phyloP scores from a whole-genome alignment of 2,113 vertebrate species.

The Urocolius indicus region DNA sequence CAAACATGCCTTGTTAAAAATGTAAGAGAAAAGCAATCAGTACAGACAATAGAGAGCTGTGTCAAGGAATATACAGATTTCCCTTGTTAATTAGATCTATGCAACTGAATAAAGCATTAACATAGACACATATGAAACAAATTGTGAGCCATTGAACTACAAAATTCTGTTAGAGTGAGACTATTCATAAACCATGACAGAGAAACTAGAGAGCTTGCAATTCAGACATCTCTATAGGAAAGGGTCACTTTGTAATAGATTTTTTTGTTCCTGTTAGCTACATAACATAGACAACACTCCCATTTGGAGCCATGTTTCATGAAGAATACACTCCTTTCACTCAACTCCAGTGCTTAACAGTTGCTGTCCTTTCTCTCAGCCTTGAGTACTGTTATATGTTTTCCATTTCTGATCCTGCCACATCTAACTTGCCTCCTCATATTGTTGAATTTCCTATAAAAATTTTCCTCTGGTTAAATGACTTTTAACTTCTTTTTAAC shows the following conservation, averaged over 20 bases:
- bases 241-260: not conserved
- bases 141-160: not conserved
- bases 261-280: not conserved
- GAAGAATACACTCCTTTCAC: not conserved
- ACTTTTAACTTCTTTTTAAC: not conserved
- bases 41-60: not conserved
- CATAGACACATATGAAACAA: not conserved
- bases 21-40: not conserved
- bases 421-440: accelerated
- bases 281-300: not conserved
- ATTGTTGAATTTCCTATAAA: not conserved
- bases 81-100: not conserved
- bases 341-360: not conserved
- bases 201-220: not conserved
- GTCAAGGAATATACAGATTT: not conserved
- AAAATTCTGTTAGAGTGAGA: not conserved
- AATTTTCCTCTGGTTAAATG: not conserved
- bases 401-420: not conserved
- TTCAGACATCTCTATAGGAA: not conserved
- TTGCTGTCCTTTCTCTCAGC: not conserved
- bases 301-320: accelerated
- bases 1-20: not conserved
- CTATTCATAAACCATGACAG: not conserved
- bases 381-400: not conserved
- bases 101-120: not conserved